Conservation (phyloP, 2,888 invertebrate species). For the Leptopterna dolabrata region DNA sequence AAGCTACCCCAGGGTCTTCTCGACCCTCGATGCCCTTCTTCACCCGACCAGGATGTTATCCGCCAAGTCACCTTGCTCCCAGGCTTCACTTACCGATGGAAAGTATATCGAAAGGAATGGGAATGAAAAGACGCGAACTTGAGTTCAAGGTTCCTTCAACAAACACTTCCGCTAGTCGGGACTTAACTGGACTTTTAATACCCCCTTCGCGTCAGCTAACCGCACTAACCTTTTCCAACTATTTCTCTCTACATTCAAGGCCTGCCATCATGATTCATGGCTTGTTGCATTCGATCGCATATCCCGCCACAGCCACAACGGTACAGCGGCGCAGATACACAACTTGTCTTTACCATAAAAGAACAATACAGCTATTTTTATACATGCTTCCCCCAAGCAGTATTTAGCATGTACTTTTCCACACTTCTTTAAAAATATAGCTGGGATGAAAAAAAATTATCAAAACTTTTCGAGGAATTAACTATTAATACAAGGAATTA, state of each 20-base stretch:
- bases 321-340: slow-evolving; percentile 21
- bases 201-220: slow-evolving; percentile 22
- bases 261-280: slow-evolving; percentile 21
- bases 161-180: slow-evolving; percentile 42
- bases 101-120: slow-evolving; percentile 13
- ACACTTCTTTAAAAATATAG: neutral
- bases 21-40: neutral
- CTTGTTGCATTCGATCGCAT: neutral
- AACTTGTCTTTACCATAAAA: slow-evolving; percentile 13
- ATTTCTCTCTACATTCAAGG: neutral
- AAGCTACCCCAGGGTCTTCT: neutral
- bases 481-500: too few relatives aligned
- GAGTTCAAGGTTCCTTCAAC: slow-evolving; percentile 26
- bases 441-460: too few relatives aligned
- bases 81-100: neutral
- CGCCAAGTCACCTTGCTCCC: neutral
- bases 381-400: neutral
- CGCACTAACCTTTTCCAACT: slow-evolving; percentile 39
- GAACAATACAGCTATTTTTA: neutral
- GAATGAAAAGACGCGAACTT: neutral
- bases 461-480: too few relatives aligned
- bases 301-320: neutral
- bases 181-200: slow-evolving; percentile 40
- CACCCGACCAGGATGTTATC: neutral
- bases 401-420: neutral